Percentiles rank a stretch among this genome's conserved stretches.
Evolutionary conservation across 2,888 invertebrate species (phyloP).

Genomic region (Luperina testacea): DNA sequence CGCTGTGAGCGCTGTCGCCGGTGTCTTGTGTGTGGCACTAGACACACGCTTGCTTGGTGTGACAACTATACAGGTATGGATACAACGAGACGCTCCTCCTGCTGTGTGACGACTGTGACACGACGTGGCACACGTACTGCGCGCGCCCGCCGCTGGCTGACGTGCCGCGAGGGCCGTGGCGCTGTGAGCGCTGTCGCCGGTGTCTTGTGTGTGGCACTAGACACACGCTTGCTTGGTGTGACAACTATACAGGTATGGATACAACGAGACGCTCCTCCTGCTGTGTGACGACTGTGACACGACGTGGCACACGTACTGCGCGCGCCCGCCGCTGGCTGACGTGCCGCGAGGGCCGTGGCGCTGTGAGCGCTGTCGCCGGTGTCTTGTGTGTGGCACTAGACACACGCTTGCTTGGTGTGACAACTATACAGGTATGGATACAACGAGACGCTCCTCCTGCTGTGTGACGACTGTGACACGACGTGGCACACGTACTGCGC

Average conservation of each 20-base stretch:
- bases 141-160: slow-evolving; percentile 97
- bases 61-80: slow-evolving; percentile 91
- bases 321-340: slow-evolving; percentile 97
- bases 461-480: slow-evolving; percentile 96
- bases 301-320: slow-evolving; percentile 99
- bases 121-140: slow-evolving; percentile 99
- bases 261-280: slow-evolving; percentile 92
- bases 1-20: slow-evolving; percentile 99
- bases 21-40: slow-evolving; percentile 97
- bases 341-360: slow-evolving; percentile 99
- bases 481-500: slow-evolving; percentile 99
- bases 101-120: slow-evolving; percentile 95
- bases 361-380: slow-evolving; percentile 98
- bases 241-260: slow-evolving; percentile 67
- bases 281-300: slow-evolving; percentile 96
- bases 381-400: slow-evolving; percentile 96
- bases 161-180: slow-evolving; percentile 99
- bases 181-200: slow-evolving; percentile 98
- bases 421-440: slow-evolving; percentile 67
- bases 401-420: slow-evolving; percentile 87
- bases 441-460: slow-evolving; percentile 92
- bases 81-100: slow-evolving; percentile 92
- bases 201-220: slow-evolving; percentile 97
- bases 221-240: slow-evolving; percentile 87
- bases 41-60: slow-evolving; percentile 93